These are phyloP conservation scores for Anser cygnoides DNA, from an alignment of 2,113 vertebrate genomes.

Conservation along the genomic window DNA sequence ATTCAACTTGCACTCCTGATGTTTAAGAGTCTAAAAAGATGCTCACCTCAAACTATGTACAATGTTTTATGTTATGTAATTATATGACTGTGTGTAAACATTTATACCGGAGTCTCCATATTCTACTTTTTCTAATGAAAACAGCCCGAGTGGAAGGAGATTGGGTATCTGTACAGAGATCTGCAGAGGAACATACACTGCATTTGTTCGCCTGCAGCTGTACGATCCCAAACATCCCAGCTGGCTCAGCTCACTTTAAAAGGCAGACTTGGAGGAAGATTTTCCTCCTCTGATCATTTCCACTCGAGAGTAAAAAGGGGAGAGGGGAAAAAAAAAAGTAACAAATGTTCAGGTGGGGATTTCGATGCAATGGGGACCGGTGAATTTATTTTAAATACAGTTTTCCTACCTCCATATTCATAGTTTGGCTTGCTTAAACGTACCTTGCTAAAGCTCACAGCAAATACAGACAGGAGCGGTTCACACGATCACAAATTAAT, in stretches of 20 bases:
- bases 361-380: conserved; percentile 22
- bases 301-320: conserved; percentile 1
- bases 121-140: conserved; percentile 65
- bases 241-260: conserved; percentile 54
- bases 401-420: conserved; percentile 9
- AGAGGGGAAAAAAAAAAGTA: not conserved
- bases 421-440: conserved; percentile 32
- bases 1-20: conserved; percentile 78
- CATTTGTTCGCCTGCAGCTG: conserved; percentile 71
- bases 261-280: conserved; percentile 47
- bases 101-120: conserved; percentile 74
- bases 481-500: conserved; percentile 36
- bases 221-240: conserved; percentile 64
- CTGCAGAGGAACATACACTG: conserved; percentile 33
- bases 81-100: conserved; percentile 74
- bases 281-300: conserved; percentile 52
- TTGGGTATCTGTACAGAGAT: conserved; percentile 2
- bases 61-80: conserved; percentile 77
- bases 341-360: conserved; percentile 38
- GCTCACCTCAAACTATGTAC: conserved; percentile 77
- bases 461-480: conserved; percentile 31
- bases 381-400: conserved; percentile 28
- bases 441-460: conserved; percentile 32
- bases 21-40: conserved; percentile 74
- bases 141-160: conserved; percentile 54